A percentile compares a stretch with the other conserved stretches of the same genome.
Evolutionary conservation across 2,113 vertebrate genomes (phyloP).

Genomic region (Oryzias javanicus): DNA sequence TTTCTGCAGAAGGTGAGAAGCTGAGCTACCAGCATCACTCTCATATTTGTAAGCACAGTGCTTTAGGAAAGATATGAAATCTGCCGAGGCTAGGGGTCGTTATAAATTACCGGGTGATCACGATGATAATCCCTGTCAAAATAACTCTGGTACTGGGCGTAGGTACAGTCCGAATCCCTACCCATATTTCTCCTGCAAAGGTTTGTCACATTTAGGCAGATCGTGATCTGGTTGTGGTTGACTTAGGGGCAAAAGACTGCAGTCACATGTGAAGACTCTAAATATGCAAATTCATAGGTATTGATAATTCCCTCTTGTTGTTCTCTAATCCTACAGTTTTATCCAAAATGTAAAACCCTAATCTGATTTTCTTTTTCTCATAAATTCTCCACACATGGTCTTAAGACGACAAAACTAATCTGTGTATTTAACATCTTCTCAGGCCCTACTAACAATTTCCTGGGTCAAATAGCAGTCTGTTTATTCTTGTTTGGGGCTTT

Average conservation of each 20-base stretch:
- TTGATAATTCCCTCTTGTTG: not conserved
- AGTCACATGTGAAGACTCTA: slow-evolving; percentile 60
- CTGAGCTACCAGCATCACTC: slow-evolving; percentile 76
- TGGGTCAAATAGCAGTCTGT: slow-evolving; percentile 50
- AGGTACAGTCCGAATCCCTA: slow-evolving; percentile 66
- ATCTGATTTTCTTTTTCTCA: too few species aligned
- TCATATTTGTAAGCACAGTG: slow-evolving; percentile 77
- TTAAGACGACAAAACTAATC: slow-evolving; percentile 16
- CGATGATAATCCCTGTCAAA: slow-evolving; percentile 81
- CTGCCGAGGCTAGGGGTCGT: slow-evolving; percentile 74
- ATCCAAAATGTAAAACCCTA: too few species aligned
- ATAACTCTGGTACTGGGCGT: slow-evolving; percentile 71
- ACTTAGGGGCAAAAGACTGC: slow-evolving; percentile 66
- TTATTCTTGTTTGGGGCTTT: slow-evolving; percentile 37
- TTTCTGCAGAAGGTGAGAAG: slow-evolving; percentile 79
- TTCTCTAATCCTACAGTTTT: too few species aligned
- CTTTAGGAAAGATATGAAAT: slow-evolving; percentile 71
- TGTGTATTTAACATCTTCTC: slow-evolving; percentile 36
- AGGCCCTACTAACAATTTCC: slow-evolving; percentile 58
- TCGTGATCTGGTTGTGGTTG: slow-evolving; percentile 76
- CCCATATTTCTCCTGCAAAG: slow-evolving; percentile 64
- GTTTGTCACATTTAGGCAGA: slow-evolving; percentile 78
- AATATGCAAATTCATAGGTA: slow-evolving; percentile 30
- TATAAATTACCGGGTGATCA: slow-evolving; percentile 81
- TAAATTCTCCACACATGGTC: slow-evolving; percentile 15